Evolutionary conservation across 2,113 vertebrate species (phyloP), one percentile per base, ranked within the genome.

Genomic region (Phrynocephalus versicolor): DNA sequence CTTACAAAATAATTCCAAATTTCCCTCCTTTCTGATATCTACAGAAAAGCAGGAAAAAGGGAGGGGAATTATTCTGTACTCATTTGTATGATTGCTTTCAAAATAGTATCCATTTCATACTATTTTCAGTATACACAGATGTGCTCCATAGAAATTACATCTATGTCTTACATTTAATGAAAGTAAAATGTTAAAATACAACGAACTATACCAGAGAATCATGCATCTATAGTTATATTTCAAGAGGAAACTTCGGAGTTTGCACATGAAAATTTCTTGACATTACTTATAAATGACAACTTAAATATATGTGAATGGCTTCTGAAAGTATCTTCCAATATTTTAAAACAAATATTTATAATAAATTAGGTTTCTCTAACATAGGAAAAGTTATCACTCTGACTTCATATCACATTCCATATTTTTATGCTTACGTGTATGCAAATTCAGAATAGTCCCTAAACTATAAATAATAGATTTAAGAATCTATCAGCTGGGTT

Each of bases 81-180:
- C 45, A 51, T 88, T 82, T 87, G 39, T 65, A 58, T 7, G 8
- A 10, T 13, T 84, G 13, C 83, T 80, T 57, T 69, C 79, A n/a
- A 79, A 71, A 45, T 4, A 10, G 10, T 64, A 27, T 82, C 21
- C 19, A 75, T 65, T 58, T 45, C 41, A 35, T 51, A 58, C n/a
- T 30, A 41, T 45, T 74, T 83, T 45, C 9, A 45, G 55, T 60
- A 73, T 27, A 39, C 39, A 39, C 37, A 21, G n/a, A 16, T 84
- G 51, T 30, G 19, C n/a, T 77, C 18, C 41, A 67, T 30, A 37
- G 55, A 25, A 65, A 19, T 55, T 13, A 25, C 13, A 65, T 51
- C 39, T 84, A 9, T 67, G 64, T 65, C 72, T 16, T 35, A 65
- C 15, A 14, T 55, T 62, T 75, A 18, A 33, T 83, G 81, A n/a